Base-by-base conservation (phyloP, 2,888 invertebrate species). In the Microplitis deprimator region DNA sequence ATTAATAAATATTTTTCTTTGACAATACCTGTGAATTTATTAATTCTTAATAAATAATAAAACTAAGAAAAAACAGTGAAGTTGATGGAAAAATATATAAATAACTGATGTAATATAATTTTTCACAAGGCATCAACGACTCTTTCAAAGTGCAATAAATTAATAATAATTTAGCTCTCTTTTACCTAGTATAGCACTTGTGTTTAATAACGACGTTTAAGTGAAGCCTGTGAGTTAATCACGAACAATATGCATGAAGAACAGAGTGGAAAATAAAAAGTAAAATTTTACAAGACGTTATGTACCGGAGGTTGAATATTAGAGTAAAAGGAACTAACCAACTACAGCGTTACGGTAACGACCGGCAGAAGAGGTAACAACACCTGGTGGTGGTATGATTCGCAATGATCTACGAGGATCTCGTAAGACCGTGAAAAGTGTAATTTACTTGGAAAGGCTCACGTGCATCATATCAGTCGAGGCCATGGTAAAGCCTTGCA, bases 191-290 rank as follows among this genome's bases (percentile, higher is more conserved):
- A 5, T 6, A 62, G 29, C 8, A 20, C 60, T 70, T 8, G 17
- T 20, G 59, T 13, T 16, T 13, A 29, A 70, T 70, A 70, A 70
- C 20, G 29, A 20, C 8, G 17, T 17, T 41, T 70, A 68, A 68
- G 75, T 72, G 75, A 75, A 72, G 73, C 77, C 71, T 65, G 61
- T 60, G 70, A 74, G 75, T 71, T 77, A 77, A 76, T 77, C 77
- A 75, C 71, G 70, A 68, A 64, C 71, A 73, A 71, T 77, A 60
- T 76, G 69, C 76, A 77, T 74, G 79, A 76, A 73, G 72, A 76
- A 75, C 60, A 60, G 61, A 75, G 71, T 64, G 60, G 70, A 62
- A 41, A 77, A 79, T 73, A 77, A 75, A 68, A 68, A 60, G 16
- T 71, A 60, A 16, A 71, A 71, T 71, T 61, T 41, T 40, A 17